Evolutionary conservation across 2,797 vertebrate genomes (phyloP).

Genomic region (Sebastes baramenuke): DNA sequence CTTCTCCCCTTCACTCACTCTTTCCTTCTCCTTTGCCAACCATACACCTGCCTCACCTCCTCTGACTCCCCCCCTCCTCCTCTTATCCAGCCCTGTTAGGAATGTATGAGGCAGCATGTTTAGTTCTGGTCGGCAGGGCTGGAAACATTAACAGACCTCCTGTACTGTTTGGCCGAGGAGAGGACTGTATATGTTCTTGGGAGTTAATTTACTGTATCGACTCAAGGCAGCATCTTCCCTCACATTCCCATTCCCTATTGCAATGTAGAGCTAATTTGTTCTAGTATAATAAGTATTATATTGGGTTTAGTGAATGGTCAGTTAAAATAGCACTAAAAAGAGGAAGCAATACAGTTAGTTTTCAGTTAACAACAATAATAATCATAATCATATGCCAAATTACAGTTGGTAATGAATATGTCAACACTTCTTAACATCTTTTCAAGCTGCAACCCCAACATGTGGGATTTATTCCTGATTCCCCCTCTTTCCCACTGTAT

Average conservation of each 20-base stretch:
- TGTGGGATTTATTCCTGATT: conserved; percentile 4
- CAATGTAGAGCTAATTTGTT: not conserved
- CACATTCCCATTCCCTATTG: not conserved
- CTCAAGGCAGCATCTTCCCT: not conserved
- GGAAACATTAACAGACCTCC: conserved; percentile 66
- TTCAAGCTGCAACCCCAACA: conserved; percentile 10
- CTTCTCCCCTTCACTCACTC: conserved; percentile 29
- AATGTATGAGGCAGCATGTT: conserved; percentile 78
- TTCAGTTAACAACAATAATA: not conserved
- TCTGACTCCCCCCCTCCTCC: not conserved
- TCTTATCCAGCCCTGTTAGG: conserved; percentile 40
- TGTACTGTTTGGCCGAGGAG: conserved; percentile 26
- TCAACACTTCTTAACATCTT: conserved; percentile 37
- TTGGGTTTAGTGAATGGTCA: not conserved
- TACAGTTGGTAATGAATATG: conserved; percentile 33
- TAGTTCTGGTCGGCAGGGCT: conserved; percentile 53
- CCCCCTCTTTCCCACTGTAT: conserved; percentile 12
- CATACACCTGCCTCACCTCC: conserved; percentile 62
- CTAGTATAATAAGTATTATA: not conserved
- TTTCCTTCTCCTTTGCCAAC: conserved; percentile 56
- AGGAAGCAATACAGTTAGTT: not conserved
- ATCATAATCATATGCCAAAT: not conserved
- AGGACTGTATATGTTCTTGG: conserved; percentile 14
- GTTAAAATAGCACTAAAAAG: not conserved
- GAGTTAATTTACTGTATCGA: conserved; percentile 32